phyloP scores from a whole-genome alignment of 2,113 vertebrate genomes.

The Campylomormyrus tamandua region DNA sequence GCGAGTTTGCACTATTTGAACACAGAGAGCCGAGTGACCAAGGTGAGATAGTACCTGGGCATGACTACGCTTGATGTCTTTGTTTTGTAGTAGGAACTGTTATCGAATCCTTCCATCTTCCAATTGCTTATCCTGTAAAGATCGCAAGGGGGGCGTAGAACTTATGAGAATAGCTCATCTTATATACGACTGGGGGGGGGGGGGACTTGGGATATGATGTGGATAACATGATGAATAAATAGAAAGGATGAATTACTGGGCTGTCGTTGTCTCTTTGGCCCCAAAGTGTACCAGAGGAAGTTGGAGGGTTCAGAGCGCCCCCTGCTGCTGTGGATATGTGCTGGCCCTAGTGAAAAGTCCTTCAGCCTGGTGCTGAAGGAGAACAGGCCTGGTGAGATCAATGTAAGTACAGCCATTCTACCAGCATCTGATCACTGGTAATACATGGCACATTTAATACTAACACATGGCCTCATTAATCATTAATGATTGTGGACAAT shows the following conservation, averaged over 20 bases:
- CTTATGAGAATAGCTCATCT: not conserved
- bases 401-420: constrained; percentile 56
- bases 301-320: constrained; percentile 66
- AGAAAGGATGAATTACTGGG: not conserved
- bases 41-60: constrained; percentile 53
- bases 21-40: constrained; percentile 75
- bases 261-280: not conserved
- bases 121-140: not conserved
- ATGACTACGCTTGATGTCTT: not conserved
- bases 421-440: not conserved
- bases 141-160: not conserved
- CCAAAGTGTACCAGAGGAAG: constrained; percentile 65
- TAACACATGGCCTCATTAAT: not conserved
- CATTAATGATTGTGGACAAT: not conserved
- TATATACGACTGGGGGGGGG: not conserved
- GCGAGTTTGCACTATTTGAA: constrained; percentile 90
- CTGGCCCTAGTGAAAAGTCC: constrained; percentile 66
- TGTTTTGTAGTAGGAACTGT: not conserved
- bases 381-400: constrained; percentile 75
- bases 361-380: constrained; percentile 73
- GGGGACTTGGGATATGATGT: not conserved
- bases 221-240: too few relatives aligned
- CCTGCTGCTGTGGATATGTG: constrained; percentile 62
- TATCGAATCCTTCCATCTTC: not conserved
- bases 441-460: not conserved